phyloP scores from a whole-genome alignment of 2,113 vertebrate genomes.

The Cathartes aura region DNA sequence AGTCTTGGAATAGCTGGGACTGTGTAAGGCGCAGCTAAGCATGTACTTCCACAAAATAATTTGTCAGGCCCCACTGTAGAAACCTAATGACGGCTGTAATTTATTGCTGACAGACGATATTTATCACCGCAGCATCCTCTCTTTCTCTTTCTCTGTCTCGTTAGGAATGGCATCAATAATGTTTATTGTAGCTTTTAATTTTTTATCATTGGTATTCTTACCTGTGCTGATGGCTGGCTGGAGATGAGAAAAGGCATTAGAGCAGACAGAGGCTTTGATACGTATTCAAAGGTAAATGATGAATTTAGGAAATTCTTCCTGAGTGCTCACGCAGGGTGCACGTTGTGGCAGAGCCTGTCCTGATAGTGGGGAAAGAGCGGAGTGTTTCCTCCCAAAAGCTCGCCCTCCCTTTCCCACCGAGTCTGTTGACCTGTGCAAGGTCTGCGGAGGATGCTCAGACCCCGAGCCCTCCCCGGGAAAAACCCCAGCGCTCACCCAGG shows the following conservation, averaged over 20 bases:
- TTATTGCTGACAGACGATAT: constrained; percentile 56
- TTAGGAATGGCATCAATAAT: constrained; percentile 71
- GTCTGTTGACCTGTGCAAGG: too few species aligned
- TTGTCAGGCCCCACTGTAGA: constrained; percentile 40
- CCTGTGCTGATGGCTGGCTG: constrained; percentile 35
- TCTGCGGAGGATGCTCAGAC: background rate
- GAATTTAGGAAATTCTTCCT: background rate
- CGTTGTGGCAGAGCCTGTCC: background rate
- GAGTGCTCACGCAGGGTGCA: background rate
- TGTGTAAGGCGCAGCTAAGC: constrained; percentile 1
- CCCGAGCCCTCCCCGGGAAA: background rate
- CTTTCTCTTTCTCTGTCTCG: constrained; percentile 34
- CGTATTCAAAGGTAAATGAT: background rate
- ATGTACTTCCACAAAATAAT: constrained; percentile 44
- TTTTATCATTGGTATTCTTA: constrained; percentile 64
- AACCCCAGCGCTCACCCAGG: background rate
- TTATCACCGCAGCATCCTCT: constrained; percentile 39
- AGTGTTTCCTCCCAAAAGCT: background rate
- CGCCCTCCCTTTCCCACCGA: background rate
- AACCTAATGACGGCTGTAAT: constrained; percentile 63
- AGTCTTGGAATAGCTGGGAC: background rate
- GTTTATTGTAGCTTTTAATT: constrained; percentile 75
- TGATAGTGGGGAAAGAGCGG: accelerated
- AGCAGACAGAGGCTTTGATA: background rate
- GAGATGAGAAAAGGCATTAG: constrained; percentile 13